Base-by-base conservation (phyloP, 2,113 vertebrate genomes). In the Echinops telfairi region DNA sequence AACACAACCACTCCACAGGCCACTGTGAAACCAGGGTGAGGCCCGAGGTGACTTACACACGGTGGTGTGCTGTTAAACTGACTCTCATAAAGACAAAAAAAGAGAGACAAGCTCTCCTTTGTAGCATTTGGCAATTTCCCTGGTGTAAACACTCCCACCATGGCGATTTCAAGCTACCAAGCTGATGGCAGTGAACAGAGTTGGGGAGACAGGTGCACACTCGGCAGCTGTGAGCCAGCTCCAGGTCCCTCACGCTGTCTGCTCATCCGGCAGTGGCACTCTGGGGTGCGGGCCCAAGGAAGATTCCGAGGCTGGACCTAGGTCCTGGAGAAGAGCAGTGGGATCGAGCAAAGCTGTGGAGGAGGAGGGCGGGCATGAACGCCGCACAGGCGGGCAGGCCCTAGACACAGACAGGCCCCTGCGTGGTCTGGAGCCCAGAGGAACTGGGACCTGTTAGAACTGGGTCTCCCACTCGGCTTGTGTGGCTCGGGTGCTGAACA, bases 351-450 rank as follows among this genome's bases (percentile, higher is more conserved):
- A 15, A 60, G 58, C 15, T 15, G 22, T 62, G 60, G 22, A 19
- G 22, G 58, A 40, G 43, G 70, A 36, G 29, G 17, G n/a, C 1
- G 1, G 43, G 43, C n/a, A 16, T 0, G 0, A 14, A n/a, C 4
- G 8, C 83, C 4, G 8, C 83, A 83, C 73, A 83, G 58, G 33
- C 47, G 47, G 47, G 47, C 47, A 53, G 47, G 47, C 47, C 47
- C 47, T 53, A 14, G 47, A 53, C 5, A 11, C 47, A 9, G 47
- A 83, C 68, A 80, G 47, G 33, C 82, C 17, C 62, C 47, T 66
- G 36, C 6, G 38, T 80, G 81, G 14, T 27, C 40, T 47, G n/a
- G 57, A 6, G 20, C 9, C 5, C 29, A 81, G 82, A 11, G 38
- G 31, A 25, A 83, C 66, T 31, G 57, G 58, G 4, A 27, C 22